Conservation (phyloP, 2,113 vertebrate genomes). For the Tamias sibiricus region DNA sequence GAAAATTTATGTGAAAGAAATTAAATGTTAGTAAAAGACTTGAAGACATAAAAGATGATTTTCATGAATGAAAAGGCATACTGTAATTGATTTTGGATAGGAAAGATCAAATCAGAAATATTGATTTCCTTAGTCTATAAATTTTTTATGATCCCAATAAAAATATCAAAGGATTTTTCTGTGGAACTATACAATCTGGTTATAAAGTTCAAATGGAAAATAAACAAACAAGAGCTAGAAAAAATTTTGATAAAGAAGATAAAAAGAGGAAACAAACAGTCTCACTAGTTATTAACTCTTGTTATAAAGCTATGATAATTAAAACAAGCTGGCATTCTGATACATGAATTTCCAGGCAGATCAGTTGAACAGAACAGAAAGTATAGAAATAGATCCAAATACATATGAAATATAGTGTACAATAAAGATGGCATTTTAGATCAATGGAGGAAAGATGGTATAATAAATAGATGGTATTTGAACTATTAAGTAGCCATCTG, state of each 20-base stretch:
- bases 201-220: constrained; percentile 31
- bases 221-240: neutral
- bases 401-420: neutral
- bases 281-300: neutral
- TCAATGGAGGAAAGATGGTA: neutral
- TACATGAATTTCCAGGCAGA: neutral
- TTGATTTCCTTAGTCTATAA: neutral
- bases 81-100: neutral
- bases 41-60: neutral
- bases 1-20: constrained; percentile 18
- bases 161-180: constrained; percentile 36
- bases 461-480: neutral
- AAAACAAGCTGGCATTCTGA: constrained; percentile 1
- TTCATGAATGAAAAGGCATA: constrained; percentile 23
- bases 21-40: neutral
- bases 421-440: constrained; percentile 49
- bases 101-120: constrained; percentile 44
- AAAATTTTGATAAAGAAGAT: constrained; percentile 33
- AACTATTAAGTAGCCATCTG: constrained; percentile 11
- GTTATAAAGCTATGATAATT: constrained; percentile 33
- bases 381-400: constrained; percentile 16
- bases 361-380: constrained; percentile 25
- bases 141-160: constrained; percentile 35
- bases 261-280: neutral
- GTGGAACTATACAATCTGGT: neutral